Percentiles rank a stretch among this genome's conserved stretches.
Evolutionary conservation across 92 coral and sea anemone species (phyloP).

Genomic region (Virgularia gustaviana): DNA sequence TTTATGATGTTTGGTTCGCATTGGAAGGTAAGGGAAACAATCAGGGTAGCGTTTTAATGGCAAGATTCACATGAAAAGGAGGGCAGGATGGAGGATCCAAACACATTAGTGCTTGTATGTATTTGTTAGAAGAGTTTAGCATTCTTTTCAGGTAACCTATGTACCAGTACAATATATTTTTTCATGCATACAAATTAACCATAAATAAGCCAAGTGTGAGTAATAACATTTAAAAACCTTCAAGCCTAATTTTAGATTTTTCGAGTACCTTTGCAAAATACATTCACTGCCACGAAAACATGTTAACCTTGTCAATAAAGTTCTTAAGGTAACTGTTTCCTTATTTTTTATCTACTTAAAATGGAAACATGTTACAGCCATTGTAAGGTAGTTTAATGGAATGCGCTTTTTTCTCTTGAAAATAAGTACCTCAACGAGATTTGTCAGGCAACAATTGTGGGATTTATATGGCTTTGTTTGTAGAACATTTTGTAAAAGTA

Average conservation of each 20-base stretch:
- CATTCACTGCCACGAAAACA: background rate
- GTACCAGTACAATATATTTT: background rate
- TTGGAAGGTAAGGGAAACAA: constrained; percentile 43
- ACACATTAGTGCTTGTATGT: too few species aligned
- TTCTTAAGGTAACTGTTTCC: background rate
- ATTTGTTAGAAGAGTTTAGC: constrained; percentile 18
- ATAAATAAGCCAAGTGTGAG: background rate
- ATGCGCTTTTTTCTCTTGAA: background rate
- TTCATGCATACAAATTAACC: too few species aligned
- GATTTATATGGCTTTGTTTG: background rate
- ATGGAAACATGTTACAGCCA: background rate
- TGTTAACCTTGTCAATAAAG: background rate
- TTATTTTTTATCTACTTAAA: background rate
- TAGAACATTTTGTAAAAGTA: background rate
- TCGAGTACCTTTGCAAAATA: background rate
- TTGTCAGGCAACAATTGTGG: constrained; percentile 2
- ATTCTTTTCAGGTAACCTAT: constrained; percentile 9
- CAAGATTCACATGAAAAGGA: constrained; percentile 30
- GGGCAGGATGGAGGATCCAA: too few species aligned
- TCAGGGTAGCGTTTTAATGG: constrained; percentile 37
- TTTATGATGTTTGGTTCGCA: constrained; percentile 46
- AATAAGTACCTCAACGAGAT: constrained; percentile 15
- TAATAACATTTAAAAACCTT: background rate
- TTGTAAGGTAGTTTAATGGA: background rate
- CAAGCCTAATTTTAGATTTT: background rate